Evolutionary conservation across 1,140 invertebrate genomes (phyloP), one percentile per base, ranked within the genome.

Genomic region (Orussus abietinus): DNA sequence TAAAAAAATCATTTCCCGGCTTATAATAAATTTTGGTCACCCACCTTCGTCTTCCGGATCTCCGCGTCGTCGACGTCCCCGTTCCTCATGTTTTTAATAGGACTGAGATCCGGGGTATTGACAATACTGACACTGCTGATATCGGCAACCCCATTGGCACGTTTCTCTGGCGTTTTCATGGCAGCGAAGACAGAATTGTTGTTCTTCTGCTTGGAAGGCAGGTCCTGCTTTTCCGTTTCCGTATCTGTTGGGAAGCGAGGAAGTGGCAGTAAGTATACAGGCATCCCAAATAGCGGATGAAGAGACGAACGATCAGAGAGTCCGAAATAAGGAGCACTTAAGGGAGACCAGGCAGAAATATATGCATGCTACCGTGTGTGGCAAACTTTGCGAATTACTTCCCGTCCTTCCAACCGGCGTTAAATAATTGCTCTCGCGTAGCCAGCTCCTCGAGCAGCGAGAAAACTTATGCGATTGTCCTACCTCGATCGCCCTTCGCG

Each of bases 141-240:
- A 10, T 56, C 54, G 3, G 49, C 9, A 5, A 45, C 33, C 12
- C 58, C 59, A 11, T 64, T 68, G 3, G 45, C 38, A 4, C 38
- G 44, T 42, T 63, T 69, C 32, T 66, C 62, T 1, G 43, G 14
- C 0, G 55, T 55, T 37, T 51, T 58, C 3, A 53, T 37, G 10
- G 54, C 55, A 0, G 50, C 17, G 15, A 51, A 68, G 0, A 70
- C 53, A 10, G 51, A 68, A 54, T 72, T 72, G 35, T 72, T 72
- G 32, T 72, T 72, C 17, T 70, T 30, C 13, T 42, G 36, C 6
- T 55, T 62, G 1, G 42, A 9, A 4, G 51, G 39, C 10, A 47
- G 31, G 9, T 47, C 47, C n/a, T 52, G 42, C 22, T 50, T 57
- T 22, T 54, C 40, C 9, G 21, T 45, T 49, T 59, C 52, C 37